Percentiles rank a stretch among this genome's conserved stretches.
Evolutionary conservation across 2,113 vertebrate species (phyloP).

Genomic region (Solea solea): DNA sequence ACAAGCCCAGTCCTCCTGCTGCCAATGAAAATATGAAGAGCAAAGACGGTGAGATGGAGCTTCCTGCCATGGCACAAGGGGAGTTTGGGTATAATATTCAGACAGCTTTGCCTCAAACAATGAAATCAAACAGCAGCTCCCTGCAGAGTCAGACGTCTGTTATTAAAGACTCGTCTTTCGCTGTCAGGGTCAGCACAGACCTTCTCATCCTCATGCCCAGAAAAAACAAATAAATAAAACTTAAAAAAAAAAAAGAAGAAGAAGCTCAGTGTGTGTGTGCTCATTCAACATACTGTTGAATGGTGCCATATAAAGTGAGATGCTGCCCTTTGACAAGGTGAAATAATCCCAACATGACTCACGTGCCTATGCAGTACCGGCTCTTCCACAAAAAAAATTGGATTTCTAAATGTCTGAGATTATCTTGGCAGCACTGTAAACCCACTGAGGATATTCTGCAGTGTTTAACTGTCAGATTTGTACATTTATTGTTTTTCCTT

Average conservation of each 20-base stretch:
- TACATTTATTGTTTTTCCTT: background rate
- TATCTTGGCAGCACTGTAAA: background rate
- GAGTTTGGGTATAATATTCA: constrained; percentile 75
- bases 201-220: constrained; percentile 44
- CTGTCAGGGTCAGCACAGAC: constrained; percentile 71
- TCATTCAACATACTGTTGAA: constrained; percentile 23
- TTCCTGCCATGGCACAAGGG: constrained; percentile 59
- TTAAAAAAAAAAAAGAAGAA: too few species aligned
- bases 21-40: constrained; percentile 72
- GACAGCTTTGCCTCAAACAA: constrained; percentile 72
- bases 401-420: background rate
- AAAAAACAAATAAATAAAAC: background rate
- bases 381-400: background rate
- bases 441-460: background rate
- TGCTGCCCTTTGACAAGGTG: constrained; percentile 38
- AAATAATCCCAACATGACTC: constrained; percentile 19
- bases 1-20: constrained; percentile 48
- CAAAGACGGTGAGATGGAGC: constrained; percentile 71
- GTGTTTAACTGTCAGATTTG: background rate
- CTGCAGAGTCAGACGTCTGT: constrained; percentile 69
- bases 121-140: constrained; percentile 74
- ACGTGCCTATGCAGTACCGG: background rate
- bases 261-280: constrained; percentile 5
- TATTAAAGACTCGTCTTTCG: constrained; percentile 77
- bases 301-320: constrained; percentile 22